Base-by-base conservation (phyloP, 64 coral and sea anemone genomes). In the Montipora capricornis region DNA sequence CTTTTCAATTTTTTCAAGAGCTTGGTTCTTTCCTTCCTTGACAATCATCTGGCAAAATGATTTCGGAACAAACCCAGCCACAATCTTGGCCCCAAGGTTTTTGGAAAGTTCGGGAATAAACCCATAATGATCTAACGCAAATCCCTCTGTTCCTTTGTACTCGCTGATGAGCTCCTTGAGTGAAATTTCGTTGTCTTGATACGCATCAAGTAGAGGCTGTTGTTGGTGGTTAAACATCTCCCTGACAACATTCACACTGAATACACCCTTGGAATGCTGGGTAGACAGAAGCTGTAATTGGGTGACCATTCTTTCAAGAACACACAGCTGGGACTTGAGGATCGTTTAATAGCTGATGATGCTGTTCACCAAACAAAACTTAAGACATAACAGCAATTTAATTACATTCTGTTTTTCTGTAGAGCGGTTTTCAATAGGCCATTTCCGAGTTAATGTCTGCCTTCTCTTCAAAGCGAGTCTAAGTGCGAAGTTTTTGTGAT, bases 31-130 rank as follows among this genome's bases (percentile, higher is more conserved):
- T 0, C 95, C 95, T 17, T 93, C 87, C 53, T 11, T 57, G 10
- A 11, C 10, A 57, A 57, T 8, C 53, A 81, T 74, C 24, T 53
- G 76, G 52, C 95, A 93, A 55, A 93, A 79, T 79, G 79, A n/a
- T 69, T 93, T 96, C 69, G 95, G 95, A 49, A 84, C 94, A 93
- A 96, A 96, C 3, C 95, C 95, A 10, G 95, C 80, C 67, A 96
- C 48, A 49, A 96, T 49, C 81, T 84, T 96, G 17, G 82, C 83
- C 7, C 80, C 85, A 60, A 96, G 69, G 26, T 47, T 88, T 29
- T 29, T 29, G 29, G 95, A 85, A 77, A 87, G 59, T 19, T 96
- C 78, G 1, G 86, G 49, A 77, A 96, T 84, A 71, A 71, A 84
- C 6, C 95, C 95, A 51, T 96, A 96, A 89, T 96, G 95, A n/a